phyloP scores from a whole-genome alignment of 30 jellyfish, hydroid and myxozoan species.

The Nemopilema nomurai region DNA sequence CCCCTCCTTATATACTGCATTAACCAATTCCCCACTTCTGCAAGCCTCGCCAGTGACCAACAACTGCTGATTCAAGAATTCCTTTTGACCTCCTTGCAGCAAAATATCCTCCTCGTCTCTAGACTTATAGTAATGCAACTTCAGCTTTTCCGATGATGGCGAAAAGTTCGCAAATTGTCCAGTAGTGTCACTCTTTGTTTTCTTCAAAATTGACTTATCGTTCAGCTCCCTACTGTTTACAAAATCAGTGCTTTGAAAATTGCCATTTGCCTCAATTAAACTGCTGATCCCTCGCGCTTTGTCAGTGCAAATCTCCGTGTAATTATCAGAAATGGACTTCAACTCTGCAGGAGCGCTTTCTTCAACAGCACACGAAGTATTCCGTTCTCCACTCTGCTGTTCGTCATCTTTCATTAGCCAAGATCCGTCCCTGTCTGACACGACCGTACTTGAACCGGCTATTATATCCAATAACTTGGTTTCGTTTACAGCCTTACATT shows the following conservation, averaged over 20 bases:
- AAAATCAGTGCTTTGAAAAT: constrained; percentile 23
- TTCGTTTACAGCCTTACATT: neutral
- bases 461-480: neutral
- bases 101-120: neutral
- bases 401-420: neutral
- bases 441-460: neutral
- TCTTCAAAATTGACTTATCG: constrained; percentile 9
- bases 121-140: neutral
- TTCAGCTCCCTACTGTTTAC: constrained; percentile 8
- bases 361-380: neutral
- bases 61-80: neutral
- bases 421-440: neutral
- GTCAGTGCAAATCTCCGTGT: constrained; percentile 11
- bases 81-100: neutral
- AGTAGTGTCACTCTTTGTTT: constrained; percentile 15
- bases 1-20: neutral
- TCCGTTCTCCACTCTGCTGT: neutral
- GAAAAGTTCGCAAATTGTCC: neutral
- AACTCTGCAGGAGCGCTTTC: neutral
- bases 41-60: neutral
- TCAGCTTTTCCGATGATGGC: neutral
- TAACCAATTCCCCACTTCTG: neutral
- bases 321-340: neutral
- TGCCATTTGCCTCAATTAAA: constrained; percentile 18
- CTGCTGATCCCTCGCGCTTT: constrained; percentile 32